Evolutionary conservation across 1,140 invertebrate species (phyloP).

Genomic region (Plectrocnemia conspersa): DNA sequence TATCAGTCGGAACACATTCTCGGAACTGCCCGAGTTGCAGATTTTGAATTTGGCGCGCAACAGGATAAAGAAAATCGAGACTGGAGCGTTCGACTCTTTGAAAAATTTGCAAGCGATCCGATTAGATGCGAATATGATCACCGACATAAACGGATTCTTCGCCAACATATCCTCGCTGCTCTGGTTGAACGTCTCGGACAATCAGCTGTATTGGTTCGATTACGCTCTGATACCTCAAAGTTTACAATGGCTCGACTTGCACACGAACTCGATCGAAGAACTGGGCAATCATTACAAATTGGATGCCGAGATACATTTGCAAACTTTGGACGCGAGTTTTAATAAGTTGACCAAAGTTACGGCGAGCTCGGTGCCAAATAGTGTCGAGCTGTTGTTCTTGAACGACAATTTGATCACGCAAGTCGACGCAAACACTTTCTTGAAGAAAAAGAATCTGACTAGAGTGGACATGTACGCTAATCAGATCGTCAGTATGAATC

Average conservation of each 20-base stretch:
- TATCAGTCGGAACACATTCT: constrained; percentile 74
- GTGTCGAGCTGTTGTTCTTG: constrained; percentile 72
- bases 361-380: constrained; percentile 66
- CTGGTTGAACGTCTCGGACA: constrained; percentile 89
- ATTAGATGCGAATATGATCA: constrained; percentile 78
- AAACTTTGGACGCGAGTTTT: constrained; percentile 77
- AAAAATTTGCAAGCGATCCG: constrained; percentile 77
- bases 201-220: constrained; percentile 85
- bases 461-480: constrained; percentile 82
- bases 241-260: constrained; percentile 85
- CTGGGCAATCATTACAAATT: constrained; percentile 72
- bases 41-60: constrained; percentile 87
- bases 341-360: constrained; percentile 72
- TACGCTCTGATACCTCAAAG: constrained; percentile 77
- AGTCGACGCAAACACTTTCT: constrained; percentile 77
- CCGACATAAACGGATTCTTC: constrained; percentile 81
- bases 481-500: constrained; percentile 74
- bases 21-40: constrained; percentile 75
- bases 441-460: constrained; percentile 76
- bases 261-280: constrained; percentile 80
- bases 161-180: constrained; percentile 74
- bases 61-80: constrained; percentile 72
- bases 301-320: constrained; percentile 63
- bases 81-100: constrained; percentile 75
- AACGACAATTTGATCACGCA: constrained; percentile 77